phyloP scores from a whole-genome alignment of 2,888 invertebrate species.

The Drosophila suboccidentalis region DNA sequence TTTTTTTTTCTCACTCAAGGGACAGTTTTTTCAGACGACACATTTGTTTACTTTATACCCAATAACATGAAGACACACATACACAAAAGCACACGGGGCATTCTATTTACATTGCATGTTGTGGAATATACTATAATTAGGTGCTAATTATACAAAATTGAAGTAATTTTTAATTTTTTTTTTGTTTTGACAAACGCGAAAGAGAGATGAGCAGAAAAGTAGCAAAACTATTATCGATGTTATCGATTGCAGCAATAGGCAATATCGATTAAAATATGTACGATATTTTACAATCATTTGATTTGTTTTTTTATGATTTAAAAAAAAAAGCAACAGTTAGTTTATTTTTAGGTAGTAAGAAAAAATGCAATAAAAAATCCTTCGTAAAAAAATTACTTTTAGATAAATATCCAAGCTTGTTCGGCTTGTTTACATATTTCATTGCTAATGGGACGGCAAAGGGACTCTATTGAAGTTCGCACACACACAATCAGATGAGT shows the following conservation, averaged over 20 bases:
- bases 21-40: constrained; percentile 33
- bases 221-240: constrained; percentile 23
- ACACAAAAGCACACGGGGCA: constrained; percentile 10
- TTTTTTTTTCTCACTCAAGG: constrained; percentile 46
- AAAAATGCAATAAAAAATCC: too few relatives aligned
- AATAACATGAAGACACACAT: constrained; percentile 18
- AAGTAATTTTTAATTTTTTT: constrained; percentile 43
- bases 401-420: too few relatives aligned
- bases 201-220: constrained; percentile 63
- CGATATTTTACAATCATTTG: too few relatives aligned
- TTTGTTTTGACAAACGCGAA: constrained; percentile 77
- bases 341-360: too few relatives aligned
- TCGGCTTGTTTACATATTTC: too few relatives aligned
- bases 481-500: too few relatives aligned
- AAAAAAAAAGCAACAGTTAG: too few relatives aligned
- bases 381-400: too few relatives aligned
- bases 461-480: too few relatives aligned
- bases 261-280: constrained; percentile 19
- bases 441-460: too few relatives aligned
- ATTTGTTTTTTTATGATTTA: too few relatives aligned
- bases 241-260: constrained; percentile 25
- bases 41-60: constrained; percentile 18
- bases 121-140: constrained; percentile 13
- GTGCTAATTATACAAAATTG: constrained; percentile 44
- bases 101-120: constrained; percentile 40